phyloP scores from a whole-genome alignment of 2,888 invertebrate genomes.

The Acheta domesticus region DNA sequence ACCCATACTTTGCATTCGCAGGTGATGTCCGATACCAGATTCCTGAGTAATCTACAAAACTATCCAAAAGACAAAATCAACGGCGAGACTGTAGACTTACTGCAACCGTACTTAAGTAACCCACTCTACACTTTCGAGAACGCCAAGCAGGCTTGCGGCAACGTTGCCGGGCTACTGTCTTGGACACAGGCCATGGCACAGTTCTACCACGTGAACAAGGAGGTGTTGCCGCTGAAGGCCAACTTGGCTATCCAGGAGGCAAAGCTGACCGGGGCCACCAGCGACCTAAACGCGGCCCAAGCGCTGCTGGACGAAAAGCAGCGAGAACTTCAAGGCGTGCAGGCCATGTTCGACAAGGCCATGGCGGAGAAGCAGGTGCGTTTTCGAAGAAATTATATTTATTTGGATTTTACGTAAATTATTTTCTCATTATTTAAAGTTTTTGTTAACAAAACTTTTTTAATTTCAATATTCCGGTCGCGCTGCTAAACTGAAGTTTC shows the following conservation, averaged over 20 bases:
- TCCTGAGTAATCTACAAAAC: constrained; percentile 70
- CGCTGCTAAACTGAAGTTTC: too few relatives aligned
- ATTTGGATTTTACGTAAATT: not conserved
- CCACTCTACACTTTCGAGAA: constrained; percentile 75
- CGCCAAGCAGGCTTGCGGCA: constrained; percentile 83
- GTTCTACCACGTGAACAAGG: constrained; percentile 81
- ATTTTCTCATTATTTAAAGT: not conserved
- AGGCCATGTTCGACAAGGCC: constrained; percentile 69
- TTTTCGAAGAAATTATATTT: not conserved
- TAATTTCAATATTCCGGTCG: too few relatives aligned
- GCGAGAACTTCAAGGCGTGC: constrained; percentile 60
- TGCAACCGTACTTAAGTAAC: constrained; percentile 70
- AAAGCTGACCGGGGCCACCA: constrained; percentile 57
- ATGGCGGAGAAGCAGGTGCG: constrained; percentile 65
- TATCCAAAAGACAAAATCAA: constrained; percentile 85
- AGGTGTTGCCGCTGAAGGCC: constrained; percentile 79
- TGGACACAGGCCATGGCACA: constrained; percentile 86
- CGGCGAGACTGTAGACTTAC: constrained; percentile 74
- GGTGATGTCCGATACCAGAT: constrained; percentile 76
- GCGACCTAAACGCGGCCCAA: constrained; percentile 58
- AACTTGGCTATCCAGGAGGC: constrained; percentile 73
- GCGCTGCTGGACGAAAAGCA: constrained; percentile 57
- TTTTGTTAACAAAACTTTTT: not conserved
- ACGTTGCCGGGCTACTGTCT: constrained; percentile 82
- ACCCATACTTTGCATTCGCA: not conserved